These are phyloP conservation scores for Tachystola acroxantha DNA, from an alignment of 2,888 invertebrate genomes.

Conservation along the genomic window DNA sequence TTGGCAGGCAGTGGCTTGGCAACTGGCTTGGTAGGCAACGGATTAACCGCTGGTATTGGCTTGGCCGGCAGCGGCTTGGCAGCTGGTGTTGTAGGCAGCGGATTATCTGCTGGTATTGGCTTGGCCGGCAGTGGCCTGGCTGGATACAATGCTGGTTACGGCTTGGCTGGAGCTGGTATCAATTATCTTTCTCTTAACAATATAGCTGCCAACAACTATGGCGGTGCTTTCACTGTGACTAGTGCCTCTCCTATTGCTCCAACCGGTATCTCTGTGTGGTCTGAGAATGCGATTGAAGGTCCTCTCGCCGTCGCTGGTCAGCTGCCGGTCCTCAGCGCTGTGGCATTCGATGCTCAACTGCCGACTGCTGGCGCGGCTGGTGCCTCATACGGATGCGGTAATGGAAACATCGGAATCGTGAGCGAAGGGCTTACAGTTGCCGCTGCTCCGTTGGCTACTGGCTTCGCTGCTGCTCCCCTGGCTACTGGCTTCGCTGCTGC, in stretches of 20 bases:
- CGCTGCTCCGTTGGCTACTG: slow-evolving; percentile 5
- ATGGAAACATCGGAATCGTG: slow-evolving; percentile 33
- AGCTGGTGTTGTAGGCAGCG: slow-evolving; percentile 5
- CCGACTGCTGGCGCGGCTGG: slow-evolving; percentile 33
- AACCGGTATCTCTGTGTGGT: slow-evolving; percentile 28
- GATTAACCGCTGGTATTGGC: slow-evolving; percentile 7
- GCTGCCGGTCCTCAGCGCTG: slow-evolving; percentile 27
- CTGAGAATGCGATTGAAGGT: slow-evolving; percentile 30
- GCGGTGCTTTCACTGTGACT: slow-evolving; percentile 25
- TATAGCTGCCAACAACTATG: slow-evolving; percentile 17
- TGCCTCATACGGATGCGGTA: slow-evolving; percentile 39
- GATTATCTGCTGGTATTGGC: slow-evolving; percentile 8
- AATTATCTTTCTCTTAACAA: too few species aligned
- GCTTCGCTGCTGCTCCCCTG: not conserved
- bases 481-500: not conserved
- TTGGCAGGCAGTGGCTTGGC: not conserved
- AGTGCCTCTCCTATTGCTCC: slow-evolving; percentile 34
- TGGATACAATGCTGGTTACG: not conserved
- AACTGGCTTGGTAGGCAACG: slow-evolving; percentile 8
- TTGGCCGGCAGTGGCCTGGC: not conserved
- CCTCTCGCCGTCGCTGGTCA: slow-evolving; percentile 22
- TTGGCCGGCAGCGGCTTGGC: not conserved
- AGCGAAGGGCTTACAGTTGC: slow-evolving; percentile 17
- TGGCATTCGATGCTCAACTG: slow-evolving; percentile 26
- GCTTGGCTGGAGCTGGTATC: not conserved